Conservation (phyloP, 2,113 vertebrate species). For the Rhineura floridana region DNA sequence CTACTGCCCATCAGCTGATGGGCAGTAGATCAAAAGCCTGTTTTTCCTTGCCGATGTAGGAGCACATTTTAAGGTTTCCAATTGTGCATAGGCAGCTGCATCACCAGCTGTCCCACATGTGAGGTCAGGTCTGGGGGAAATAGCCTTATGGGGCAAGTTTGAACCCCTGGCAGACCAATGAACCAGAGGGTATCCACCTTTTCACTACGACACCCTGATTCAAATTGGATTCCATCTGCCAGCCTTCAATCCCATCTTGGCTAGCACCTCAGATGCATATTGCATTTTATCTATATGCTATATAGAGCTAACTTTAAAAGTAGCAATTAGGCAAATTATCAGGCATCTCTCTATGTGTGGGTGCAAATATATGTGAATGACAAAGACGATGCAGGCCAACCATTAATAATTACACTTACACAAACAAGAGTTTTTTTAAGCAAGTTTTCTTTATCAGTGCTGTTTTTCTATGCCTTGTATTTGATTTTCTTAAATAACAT, state of each 20-base stretch:
- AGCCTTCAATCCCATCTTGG: not conserved
- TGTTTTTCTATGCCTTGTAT: not conserved
- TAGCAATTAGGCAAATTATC: conserved; percentile 29
- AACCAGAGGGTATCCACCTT: not conserved
- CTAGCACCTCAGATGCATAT: not conserved
- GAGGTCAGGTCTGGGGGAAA: too few relatives aligned
- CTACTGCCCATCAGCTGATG: too few relatives aligned
- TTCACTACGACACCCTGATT: not conserved
- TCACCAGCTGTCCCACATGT: too few relatives aligned
- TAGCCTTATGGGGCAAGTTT: too few relatives aligned
- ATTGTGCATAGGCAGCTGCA: too few relatives aligned
- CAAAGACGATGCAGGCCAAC: not conserved
- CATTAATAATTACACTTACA: not conserved
- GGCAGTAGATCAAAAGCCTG: too few relatives aligned
- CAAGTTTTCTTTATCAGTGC: conserved; percentile 16
- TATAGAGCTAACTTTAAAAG: not conserved
- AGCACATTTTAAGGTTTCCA: too few relatives aligned
- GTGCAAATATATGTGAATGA: not conserved
- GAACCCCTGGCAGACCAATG: too few relatives aligned
- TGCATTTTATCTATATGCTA: not conserved
- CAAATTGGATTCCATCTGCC: not conserved
- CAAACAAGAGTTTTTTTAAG: conserved; percentile 21
- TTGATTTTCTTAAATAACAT: not conserved
- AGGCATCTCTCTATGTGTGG: not conserved
- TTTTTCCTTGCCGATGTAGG: too few relatives aligned